Conservation (phyloP, 2,113 vertebrate genomes). For the Sebastes schlegelii region DNA sequence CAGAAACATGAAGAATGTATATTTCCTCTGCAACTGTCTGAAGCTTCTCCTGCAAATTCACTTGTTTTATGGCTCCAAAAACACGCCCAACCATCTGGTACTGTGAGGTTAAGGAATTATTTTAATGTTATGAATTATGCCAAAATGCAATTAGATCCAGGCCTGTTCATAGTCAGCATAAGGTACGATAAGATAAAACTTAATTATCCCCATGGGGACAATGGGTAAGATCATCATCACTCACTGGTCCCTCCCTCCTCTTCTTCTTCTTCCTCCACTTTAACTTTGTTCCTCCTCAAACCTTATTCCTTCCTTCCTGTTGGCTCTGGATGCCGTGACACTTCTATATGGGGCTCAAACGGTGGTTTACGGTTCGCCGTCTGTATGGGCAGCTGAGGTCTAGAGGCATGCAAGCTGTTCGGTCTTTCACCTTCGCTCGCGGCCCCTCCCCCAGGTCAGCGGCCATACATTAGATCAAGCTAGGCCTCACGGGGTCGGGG, state of each 20-base stretch:
- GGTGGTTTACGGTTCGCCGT: slow-evolving; percentile 63
- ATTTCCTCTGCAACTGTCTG: background rate
- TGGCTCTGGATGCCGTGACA: slow-evolving; percentile 44
- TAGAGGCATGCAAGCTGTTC: slow-evolving; percentile 83
- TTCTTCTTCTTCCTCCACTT: slow-evolving; percentile 44
- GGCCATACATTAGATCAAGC: slow-evolving; percentile 74
- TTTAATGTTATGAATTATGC: slow-evolving; percentile 66
- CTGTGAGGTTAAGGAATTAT: slow-evolving; percentile 55
- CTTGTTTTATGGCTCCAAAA: slow-evolving; percentile 35
- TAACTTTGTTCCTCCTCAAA: slow-evolving; percentile 24
- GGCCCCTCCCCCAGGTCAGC: slow-evolving; percentile 75
- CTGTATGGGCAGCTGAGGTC: slow-evolving; percentile 74
- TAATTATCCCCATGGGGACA: slow-evolving; percentile 66
- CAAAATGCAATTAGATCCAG: slow-evolving; percentile 70
- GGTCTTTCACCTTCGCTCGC: slow-evolving; percentile 69
- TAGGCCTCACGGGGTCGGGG: slow-evolving; percentile 62
- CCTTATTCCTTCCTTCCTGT: slow-evolving; percentile 11
- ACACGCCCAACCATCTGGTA: slow-evolving; percentile 49
- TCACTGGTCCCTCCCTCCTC: slow-evolving; percentile 42
- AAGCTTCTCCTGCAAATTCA: slow-evolving; percentile 8
- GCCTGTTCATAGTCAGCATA: slow-evolving; percentile 70
- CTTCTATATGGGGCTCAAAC: slow-evolving; percentile 52
- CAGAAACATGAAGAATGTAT: slow-evolving; percentile 5
- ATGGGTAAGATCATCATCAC: slow-evolving; percentile 54
- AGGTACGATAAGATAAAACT: slow-evolving; percentile 68